Evolutionary conservation across 1,140 invertebrate genomes (phyloP).

Genomic region (Papilio xuthus): DNA sequence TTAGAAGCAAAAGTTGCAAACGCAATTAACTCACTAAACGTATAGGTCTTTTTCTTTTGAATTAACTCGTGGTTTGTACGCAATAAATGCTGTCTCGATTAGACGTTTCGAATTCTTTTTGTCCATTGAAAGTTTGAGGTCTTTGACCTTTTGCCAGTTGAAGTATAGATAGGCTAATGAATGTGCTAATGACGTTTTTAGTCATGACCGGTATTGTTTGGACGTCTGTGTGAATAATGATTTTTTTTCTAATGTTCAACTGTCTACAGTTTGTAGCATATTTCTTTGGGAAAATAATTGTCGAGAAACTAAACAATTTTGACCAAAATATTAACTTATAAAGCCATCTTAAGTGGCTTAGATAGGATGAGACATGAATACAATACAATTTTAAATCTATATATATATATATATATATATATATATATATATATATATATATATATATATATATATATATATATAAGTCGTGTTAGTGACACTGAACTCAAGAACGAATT

Average conservation of each 20-base stretch:
- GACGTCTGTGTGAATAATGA: slow-evolving; percentile 7
- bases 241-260: slow-evolving; percentile 18
- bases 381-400: neutral
- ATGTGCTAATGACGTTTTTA: slow-evolving; percentile 19
- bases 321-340: no score
- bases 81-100: slow-evolving; percentile 8
- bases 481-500: no score
- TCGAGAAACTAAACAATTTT: neutral
- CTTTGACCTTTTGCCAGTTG: slow-evolving; percentile 4
- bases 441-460: no score
- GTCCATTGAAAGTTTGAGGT: slow-evolving; percentile 22
- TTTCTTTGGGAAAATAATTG: neutral
- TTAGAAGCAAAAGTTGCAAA: slow-evolving; percentile 13
- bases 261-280: neutral
- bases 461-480: no score
- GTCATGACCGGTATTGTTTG: slow-evolving; percentile 18
- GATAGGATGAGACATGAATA: neutral
- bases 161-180: slow-evolving; percentile 29
- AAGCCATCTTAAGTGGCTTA: neutral
- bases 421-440: no score
- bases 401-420: no score
- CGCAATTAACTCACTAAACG: slow-evolving; percentile 20
- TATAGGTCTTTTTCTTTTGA: slow-evolving; percentile 6
- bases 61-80: neutral
- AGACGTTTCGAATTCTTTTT: slow-evolving; percentile 11